Conservation (phyloP, 2,113 vertebrate genomes). For the Sclerurus mexicanus region DNA sequence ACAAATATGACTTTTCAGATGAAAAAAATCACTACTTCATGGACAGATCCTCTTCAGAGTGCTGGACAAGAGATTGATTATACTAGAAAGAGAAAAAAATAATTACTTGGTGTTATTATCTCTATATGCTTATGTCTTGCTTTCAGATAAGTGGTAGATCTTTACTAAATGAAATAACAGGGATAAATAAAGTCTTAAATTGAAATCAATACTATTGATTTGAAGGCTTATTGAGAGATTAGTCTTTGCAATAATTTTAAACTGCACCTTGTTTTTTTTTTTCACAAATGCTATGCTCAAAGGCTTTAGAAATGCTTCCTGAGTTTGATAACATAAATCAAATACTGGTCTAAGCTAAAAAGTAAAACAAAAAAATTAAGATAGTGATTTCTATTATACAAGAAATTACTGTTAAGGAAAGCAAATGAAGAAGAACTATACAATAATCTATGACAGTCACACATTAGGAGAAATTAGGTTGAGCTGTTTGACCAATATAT, state of each 20-base stretch:
- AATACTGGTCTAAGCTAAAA: not conserved
- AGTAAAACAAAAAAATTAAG: not conserved
- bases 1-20: not conserved
- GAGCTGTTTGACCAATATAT: not conserved
- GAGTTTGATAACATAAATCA: not conserved
- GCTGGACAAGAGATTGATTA: not conserved
- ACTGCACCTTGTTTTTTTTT: not conserved
- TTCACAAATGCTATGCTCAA: not conserved
- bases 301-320: not conserved
- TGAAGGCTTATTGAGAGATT: not conserved
- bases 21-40: not conserved
- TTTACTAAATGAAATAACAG: not conserved
- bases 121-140: not conserved
- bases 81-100: not conserved
- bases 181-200: slow-evolving; percentile 21
- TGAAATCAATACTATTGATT: slow-evolving; percentile 34
- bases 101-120: not conserved
- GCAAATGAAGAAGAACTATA: not conserved
- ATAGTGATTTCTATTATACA: not conserved
- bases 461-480: not conserved
- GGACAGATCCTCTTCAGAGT: not conserved
- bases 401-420: not conserved
- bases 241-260: slow-evolving; percentile 4
- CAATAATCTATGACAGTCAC: not conserved
- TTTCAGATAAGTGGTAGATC: not conserved